phyloP scores from a whole-genome alignment of 2,888 invertebrate genomes.

The Drosophila cyrtoloma region DNA sequence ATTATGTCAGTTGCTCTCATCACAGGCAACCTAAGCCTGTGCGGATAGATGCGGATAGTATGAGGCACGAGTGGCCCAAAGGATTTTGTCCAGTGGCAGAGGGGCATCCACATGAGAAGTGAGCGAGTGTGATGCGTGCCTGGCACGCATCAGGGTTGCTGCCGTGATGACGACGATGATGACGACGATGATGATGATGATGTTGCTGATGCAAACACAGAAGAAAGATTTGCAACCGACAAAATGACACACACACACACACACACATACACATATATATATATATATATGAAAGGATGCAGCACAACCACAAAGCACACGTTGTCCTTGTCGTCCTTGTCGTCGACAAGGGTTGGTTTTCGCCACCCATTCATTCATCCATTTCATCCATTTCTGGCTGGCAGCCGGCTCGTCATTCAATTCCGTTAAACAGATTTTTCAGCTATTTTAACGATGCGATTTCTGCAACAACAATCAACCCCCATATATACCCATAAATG shows the following conservation, averaged over 20 bases:
- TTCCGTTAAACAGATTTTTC: slow-evolving; percentile 70
- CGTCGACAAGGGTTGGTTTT: slow-evolving; percentile 36
- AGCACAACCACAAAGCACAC: slow-evolving; percentile 38
- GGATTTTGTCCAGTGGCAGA: slow-evolving; percentile 13
- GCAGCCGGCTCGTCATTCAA: slow-evolving; percentile 65
- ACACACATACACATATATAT: background rate
- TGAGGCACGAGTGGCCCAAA: slow-evolving; percentile 13
- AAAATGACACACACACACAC: slow-evolving; percentile 15
- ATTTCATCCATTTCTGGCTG: background rate
- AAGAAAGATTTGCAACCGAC: slow-evolving; percentile 68
- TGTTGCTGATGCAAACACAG: slow-evolving; percentile 75
- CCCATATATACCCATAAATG: slow-evolving; percentile 18
- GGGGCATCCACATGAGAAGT: slow-evolving; percentile 8
- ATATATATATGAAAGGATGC: slow-evolving; percentile 37
- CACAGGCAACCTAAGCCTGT: slow-evolving; percentile 23
- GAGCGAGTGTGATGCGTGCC: slow-evolving; percentile 71
- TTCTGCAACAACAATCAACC: slow-evolving; percentile 66
- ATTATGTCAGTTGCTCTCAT: slow-evolving; percentile 78
- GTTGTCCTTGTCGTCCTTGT: slow-evolving; percentile 10
- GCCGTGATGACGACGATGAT: slow-evolving; percentile 2
- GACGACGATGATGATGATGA: slow-evolving; percentile 31
- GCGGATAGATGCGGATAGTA: slow-evolving; percentile 14
- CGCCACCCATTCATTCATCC: slow-evolving; percentile 34
- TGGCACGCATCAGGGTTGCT: slow-evolving; percentile 66
- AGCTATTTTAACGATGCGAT: slow-evolving; percentile 79